phyloP scores from a whole-genome alignment of 2,888 invertebrate genomes.

The Frankliniella intonsa region DNA sequence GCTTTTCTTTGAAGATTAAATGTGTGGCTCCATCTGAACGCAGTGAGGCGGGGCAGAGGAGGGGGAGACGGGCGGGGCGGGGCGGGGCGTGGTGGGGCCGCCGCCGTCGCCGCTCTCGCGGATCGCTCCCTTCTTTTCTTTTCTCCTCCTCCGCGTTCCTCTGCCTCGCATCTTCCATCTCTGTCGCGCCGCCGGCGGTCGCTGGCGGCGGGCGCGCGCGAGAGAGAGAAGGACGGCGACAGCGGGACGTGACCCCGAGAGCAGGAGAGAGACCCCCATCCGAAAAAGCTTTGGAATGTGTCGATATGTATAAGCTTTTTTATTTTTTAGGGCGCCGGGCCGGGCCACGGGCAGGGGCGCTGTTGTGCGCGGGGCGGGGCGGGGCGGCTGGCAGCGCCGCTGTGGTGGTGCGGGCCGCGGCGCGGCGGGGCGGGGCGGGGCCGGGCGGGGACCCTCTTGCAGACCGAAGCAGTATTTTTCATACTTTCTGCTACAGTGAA shows the following conservation, averaged over 20 bases:
- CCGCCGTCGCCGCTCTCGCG: background rate
- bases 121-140: background rate
- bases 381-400: no score
- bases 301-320: slow-evolving; percentile 15
- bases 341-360: background rate
- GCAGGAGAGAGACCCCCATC: background rate
- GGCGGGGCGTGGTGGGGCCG: background rate
- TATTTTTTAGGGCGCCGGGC: background rate
- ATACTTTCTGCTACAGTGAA: slow-evolving; percentile 22
- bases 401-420: no score
- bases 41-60: no score
- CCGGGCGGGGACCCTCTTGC: background rate
- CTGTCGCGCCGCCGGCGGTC: no score
- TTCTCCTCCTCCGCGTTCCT: background rate
- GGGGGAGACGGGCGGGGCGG: no score
- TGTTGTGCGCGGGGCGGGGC: no score
- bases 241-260: background rate
- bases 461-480: slow-evolving; percentile 17
- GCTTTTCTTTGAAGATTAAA: background rate
- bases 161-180: no score
- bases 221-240: background rate
- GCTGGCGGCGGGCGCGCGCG: background rate
- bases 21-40: background rate
- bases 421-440: no score
- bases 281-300: background rate